Base-by-base conservation (phyloP, 2,888 invertebrate species). In the Caenorhabditis panamensis region DNA sequence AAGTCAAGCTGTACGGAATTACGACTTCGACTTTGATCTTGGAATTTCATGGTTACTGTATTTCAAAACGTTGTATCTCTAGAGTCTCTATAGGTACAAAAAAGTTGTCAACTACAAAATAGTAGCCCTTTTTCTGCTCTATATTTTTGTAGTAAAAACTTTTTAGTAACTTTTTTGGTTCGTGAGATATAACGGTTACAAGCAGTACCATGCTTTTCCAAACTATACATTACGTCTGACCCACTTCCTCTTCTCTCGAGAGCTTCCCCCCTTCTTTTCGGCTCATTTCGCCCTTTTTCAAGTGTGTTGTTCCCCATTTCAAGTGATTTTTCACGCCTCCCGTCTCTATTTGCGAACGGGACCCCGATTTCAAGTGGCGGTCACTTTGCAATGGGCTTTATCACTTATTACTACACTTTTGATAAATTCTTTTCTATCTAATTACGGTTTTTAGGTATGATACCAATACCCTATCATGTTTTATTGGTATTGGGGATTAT, bases 371-470 rank as follows among this genome's bases (percentile, higher is more conserved):
- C 41, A 13, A 41, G 41, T 41, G 5, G 41, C 13, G 24, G 36
- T 24, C 51, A 68, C 51, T 59, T 53, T n/a, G n/a, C n/a, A n/a
- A n/a, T n/a, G n/a, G n/a, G n/a, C n/a, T n/a, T n/a, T n/a, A 44
- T 44, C 58, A 28, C 28, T 36, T 5, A 9, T 36, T 37, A 3
- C 54, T n/a, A 16, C n/a, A 1, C 3, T 61, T 53, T 61, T 53
- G 4, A 20, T 26, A 6, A 18, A 28, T 13, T 24, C 8, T n/a
- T 36, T 22, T 62, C n/a, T n/a, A n/a, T n/a, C n/a, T n/a, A n/a
- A n/a, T n/a, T n/a, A n/a, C n/a, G n/a, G n/a, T n/a, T n/a, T 73
- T 6, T 36, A 73, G 73, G 73, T 73, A 73, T 73, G 73, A 66
- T 73, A 59, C 73, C 73, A 36, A n/a, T n/a, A n/a, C n/a, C n/a